phyloP scores from a whole-genome alignment of 2,888 invertebrate species.

The Creontiades dilutus region DNA sequence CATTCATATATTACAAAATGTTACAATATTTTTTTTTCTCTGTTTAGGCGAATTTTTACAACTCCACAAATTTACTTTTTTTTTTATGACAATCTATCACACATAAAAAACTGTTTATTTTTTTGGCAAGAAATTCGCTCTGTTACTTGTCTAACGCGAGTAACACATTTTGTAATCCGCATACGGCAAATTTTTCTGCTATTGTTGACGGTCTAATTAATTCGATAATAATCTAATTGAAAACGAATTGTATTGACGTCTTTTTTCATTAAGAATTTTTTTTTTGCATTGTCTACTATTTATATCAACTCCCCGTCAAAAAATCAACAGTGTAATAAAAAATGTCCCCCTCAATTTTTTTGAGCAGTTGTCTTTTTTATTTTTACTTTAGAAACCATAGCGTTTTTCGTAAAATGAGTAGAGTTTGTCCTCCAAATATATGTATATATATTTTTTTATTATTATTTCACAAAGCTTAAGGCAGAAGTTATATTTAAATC shows the following conservation, averaged over 20 bases:
- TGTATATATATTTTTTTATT: too few species aligned
- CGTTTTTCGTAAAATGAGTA: background rate
- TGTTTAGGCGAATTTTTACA: background rate
- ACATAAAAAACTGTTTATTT: conserved; percentile 23
- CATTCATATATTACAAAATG: background rate
- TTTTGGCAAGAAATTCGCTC: conserved; percentile 32
- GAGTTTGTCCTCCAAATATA: conserved; percentile 33
- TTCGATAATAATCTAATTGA: conserved; percentile 40
- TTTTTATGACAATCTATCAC: conserved; percentile 56
- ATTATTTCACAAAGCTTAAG: conserved; percentile 55
- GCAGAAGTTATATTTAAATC: conserved; percentile 27
- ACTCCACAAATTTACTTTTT: background rate
- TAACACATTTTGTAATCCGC: background rate
- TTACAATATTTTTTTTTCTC: conserved; percentile 2
- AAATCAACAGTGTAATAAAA: background rate
- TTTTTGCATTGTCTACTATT: background rate
- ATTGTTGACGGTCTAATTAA: conserved; percentile 26
- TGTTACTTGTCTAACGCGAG: background rate
- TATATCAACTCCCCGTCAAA: background rate
- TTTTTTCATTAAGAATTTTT: background rate
- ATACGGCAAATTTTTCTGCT: background rate
- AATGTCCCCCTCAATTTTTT: background rate
- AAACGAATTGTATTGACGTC: conserved; percentile 37
- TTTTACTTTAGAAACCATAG: background rate
- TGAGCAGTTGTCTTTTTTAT: conserved; percentile 28